phyloP scores from a whole-genome alignment of 2,797 vertebrate genomes.

The Morelia viridis region DNA sequence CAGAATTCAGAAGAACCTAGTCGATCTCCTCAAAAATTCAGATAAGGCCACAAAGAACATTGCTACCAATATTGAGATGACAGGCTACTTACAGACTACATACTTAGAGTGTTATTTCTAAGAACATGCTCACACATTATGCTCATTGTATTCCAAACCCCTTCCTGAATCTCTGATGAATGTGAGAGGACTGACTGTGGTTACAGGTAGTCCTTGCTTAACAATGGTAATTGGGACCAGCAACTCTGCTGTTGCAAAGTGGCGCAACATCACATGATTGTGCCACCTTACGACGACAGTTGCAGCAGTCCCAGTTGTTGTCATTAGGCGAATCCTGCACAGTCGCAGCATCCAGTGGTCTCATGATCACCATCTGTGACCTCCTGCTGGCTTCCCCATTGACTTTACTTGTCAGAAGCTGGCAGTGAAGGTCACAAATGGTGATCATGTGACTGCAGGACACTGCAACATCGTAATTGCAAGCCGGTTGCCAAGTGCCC shows the following conservation, averaged over 20 bases:
- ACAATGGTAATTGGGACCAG: neutral
- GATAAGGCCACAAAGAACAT: slow-evolving; percentile 39
- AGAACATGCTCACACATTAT: neutral
- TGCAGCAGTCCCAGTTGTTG: neutral
- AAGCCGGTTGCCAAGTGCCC: neutral
- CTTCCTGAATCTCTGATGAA: neutral
- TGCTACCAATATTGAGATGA: neutral
- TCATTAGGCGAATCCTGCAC: neutral
- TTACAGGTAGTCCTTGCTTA: neutral
- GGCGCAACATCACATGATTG: neutral
- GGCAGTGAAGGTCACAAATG: neutral
- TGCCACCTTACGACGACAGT: neutral
- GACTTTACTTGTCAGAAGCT: neutral
- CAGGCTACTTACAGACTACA: no score
- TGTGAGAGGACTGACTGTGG: neutral
- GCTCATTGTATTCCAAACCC: neutral
- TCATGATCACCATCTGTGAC: neutral
- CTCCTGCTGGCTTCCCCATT: neutral
- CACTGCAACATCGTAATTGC: neutral
- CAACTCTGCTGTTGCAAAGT: neutral
- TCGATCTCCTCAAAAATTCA: slow-evolving; percentile 24
- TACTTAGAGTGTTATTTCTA: neutral
- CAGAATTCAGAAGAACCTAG: slow-evolving; percentile 48
- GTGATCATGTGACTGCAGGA: neutral
- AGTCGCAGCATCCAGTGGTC: neutral